Percentiles rank a stretch among this genome's conserved stretches.
These are phyloP conservation scores for Drosophila eugracilis DNA, from an alignment of 1,140 invertebrate genomes.

Conservation along the genomic window DNA sequence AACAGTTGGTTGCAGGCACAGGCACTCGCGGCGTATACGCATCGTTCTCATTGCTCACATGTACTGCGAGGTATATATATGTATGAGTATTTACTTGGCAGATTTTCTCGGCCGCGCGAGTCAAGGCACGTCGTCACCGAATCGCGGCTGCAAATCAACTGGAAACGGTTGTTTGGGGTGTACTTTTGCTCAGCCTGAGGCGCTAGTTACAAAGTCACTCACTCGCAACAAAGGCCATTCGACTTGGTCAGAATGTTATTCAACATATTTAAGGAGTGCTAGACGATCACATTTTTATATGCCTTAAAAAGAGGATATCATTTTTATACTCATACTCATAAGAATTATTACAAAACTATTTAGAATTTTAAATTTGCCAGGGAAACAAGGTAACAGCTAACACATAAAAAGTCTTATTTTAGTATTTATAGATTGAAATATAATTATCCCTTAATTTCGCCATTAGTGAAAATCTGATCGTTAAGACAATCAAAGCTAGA, in stretches of 20 bases:
- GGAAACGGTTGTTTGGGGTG: slow-evolving; percentile 1
- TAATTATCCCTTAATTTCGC: no score
- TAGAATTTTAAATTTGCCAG: no score
- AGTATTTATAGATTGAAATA: no score
- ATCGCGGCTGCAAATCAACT: slow-evolving; percentile 46
- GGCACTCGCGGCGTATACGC: slow-evolving; percentile 54
- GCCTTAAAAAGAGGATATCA: neutral
- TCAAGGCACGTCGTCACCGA: slow-evolving; percentile 52
- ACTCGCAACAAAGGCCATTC: slow-evolving; percentile 15
- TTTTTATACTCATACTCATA: no score
- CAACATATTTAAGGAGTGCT: slow-evolving; percentile 1
- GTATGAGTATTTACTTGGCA: slow-evolving; percentile 5
- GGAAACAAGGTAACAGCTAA: no score
- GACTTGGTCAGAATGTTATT: slow-evolving; percentile 28
- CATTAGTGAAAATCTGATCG: no score
- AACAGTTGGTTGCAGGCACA: slow-evolving; percentile 52
- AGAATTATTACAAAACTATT: no score
- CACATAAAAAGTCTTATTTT: no score
- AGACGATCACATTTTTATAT: neutral
- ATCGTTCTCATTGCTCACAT: slow-evolving; percentile 15
- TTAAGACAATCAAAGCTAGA: no score
- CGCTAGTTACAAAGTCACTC: slow-evolving; percentile 11
- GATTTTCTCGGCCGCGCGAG: slow-evolving; percentile 5
- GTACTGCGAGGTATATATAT: neutral
- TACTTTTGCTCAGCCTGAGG: neutral